These are phyloP conservation scores for Notechis scutatus DNA, from an alignment of 2,113 vertebrate species.

Conservation along the genomic window DNA sequence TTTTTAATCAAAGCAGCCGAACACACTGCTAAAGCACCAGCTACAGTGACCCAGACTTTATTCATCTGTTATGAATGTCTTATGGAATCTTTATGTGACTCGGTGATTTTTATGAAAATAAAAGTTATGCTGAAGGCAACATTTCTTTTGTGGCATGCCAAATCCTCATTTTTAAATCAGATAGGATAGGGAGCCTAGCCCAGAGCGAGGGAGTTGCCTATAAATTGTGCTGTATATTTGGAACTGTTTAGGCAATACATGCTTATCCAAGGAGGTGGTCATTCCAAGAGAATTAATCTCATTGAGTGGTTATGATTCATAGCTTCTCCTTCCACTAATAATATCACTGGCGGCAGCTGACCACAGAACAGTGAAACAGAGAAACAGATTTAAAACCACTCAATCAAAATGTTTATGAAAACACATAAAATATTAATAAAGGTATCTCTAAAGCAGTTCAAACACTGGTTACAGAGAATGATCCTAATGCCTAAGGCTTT, in stretches of 20 bases:
- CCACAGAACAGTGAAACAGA: neutral
- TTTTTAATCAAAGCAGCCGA: neutral
- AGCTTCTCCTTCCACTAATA: neutral
- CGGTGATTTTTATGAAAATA: neutral
- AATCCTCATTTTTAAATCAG: neutral
- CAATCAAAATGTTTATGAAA: neutral
- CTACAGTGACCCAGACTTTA: neutral
- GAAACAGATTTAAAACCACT: neutral
- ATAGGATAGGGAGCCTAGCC: neutral
- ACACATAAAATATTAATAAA: neutral
- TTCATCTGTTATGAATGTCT: neutral
- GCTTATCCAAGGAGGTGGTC: neutral
- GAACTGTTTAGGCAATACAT: neutral
- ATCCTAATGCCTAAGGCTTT: neutral
- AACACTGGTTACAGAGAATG: neutral
- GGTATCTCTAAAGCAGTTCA: neutral
- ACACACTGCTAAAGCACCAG: neutral
- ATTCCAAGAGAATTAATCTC: neutral
- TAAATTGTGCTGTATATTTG: neutral
- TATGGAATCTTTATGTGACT: neutral
- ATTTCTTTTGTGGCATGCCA: neutral
- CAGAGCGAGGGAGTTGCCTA: neutral
- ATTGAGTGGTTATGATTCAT: neutral
- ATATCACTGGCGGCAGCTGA: neutral
- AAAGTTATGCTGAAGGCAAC: neutral